Conservation (phyloP, 1,140 invertebrate genomes). For the Reticulitermes speratus region DNA sequence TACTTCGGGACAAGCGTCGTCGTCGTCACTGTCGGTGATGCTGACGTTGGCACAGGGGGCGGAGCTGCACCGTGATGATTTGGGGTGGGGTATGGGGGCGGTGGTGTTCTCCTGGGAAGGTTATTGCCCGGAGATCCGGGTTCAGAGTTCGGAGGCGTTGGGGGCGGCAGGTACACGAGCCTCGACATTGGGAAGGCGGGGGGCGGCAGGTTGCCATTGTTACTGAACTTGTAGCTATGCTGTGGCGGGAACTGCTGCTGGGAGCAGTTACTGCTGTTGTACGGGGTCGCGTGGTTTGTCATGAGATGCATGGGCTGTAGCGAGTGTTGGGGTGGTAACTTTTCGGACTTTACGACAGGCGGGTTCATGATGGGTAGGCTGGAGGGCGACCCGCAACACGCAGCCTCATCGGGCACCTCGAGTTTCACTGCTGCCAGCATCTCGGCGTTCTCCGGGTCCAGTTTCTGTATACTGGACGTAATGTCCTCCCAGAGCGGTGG, state of each 20-base stretch:
- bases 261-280: conserved; percentile 39
- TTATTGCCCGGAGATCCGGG: conserved; percentile 69
- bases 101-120: conserved; percentile 55
- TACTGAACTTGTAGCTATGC: conserved; percentile 43
- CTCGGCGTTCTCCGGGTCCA: conserved; percentile 84
- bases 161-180: conserved; percentile 73
- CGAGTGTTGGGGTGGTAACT: conserved; percentile 38
- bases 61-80: conserved; percentile 48
- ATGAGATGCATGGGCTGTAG: conserved; percentile 49
- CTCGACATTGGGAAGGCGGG: conserved; percentile 48
- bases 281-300: conserved; percentile 42
- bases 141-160: conserved; percentile 80
- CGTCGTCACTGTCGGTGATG: conserved; percentile 41
- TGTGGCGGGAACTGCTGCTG: conserved; percentile 41
- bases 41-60: conserved; percentile 44
- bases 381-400: background rate
- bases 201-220: conserved; percentile 42
- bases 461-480: conserved; percentile 81
- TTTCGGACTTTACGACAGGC: conserved; percentile 63
- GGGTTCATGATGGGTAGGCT: conserved; percentile 45
- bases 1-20: conserved; percentile 59
- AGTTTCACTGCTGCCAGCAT: conserved; percentile 71
- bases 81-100: conserved; percentile 59
- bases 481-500: conserved; percentile 88
- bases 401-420: conserved; percentile 64